A percentile compares a stretch with the other conserved stretches of the same genome.
Conservation (phyloP, 2,888 invertebrate species). For the Aphidoletes aphidimyza region DNA sequence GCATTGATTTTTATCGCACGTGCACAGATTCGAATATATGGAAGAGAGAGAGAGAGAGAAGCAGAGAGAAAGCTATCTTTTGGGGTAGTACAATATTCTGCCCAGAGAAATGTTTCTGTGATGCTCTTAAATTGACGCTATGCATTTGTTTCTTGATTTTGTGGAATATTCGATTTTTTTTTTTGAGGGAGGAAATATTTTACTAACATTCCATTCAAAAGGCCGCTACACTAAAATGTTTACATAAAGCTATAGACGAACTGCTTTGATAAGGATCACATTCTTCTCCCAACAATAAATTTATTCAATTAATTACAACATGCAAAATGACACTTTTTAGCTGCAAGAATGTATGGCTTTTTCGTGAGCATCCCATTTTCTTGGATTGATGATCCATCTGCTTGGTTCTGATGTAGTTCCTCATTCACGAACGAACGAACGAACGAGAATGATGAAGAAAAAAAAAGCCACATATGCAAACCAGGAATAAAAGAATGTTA, state of each 20-base stretch:
- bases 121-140: neutral
- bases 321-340: neutral
- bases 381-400: too few relatives aligned
- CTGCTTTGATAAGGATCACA: neutral
- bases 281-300: neutral
- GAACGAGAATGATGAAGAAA: neutral
- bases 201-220: too few relatives aligned
- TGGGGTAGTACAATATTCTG: too few relatives aligned
- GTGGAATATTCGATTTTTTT: too few relatives aligned
- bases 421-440: too few relatives aligned
- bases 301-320: slow-evolving; percentile 42
- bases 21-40: neutral
- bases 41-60: too few relatives aligned
- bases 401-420: neutral
- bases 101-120: neutral
- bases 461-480: neutral
- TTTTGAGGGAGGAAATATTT: too few relatives aligned
- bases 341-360: neutral
- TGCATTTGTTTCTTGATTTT: neutral
- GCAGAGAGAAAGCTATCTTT: too few relatives aligned
- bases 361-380: neutral
- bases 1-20: neutral
- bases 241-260: neutral
- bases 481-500: neutral
- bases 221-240: too few relatives aligned